Evolutionary conservation across 2,888 invertebrate species (phyloP), one percentile per base, ranked within the genome.

Genomic region (Mythimna impura): DNA sequence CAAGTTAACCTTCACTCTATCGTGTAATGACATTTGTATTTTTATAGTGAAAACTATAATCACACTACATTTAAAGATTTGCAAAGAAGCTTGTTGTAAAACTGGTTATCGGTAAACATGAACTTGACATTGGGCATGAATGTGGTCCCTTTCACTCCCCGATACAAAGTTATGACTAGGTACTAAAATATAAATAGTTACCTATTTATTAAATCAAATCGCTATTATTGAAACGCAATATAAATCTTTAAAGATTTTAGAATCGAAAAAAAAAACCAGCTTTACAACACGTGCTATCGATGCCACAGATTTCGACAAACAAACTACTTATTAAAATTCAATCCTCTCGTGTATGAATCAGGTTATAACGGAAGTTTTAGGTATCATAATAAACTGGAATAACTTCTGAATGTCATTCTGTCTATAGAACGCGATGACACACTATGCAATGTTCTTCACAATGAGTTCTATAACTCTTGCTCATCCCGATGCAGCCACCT

Each of bases 1-100:
- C 77, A 86, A 81, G 73, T 76, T 80, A 78, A 83, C 81, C 65
- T 76, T 55, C 70, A 71, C 76, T 73, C 79, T 62, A 68, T 64
- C 69, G 69, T 69, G 47, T 79, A 78, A 80, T 76, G 62, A 68
- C 66, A 73, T 69, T 76, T 62, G 30, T 72, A 71, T 73, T 71
- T 80, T 80, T 73, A n/a, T 82, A 69, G 66, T 47, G n/a, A 71
- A 72, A 66, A 52, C 30, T 73, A 54, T 71, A 70, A 71, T 65
- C 52, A n/a, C 30, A 65, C 43, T 61, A 40, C n/a, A 47, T 20
- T 22, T 14, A 57, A n/a, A 52, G 8, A 66, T 71, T 73, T 60
- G 2, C 20, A 58, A 8, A 30, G 17, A 55, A 57, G 12, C 55
- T 9, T 50, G 34, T 73, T 67, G 8, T n/a, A 2, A 34, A 73